A percentile compares a stretch with the other conserved stretches of the same genome.
These are phyloP conservation scores for Calypte anna DNA, from an alignment of 2,113 vertebrate species.

Conservation along the genomic window DNA sequence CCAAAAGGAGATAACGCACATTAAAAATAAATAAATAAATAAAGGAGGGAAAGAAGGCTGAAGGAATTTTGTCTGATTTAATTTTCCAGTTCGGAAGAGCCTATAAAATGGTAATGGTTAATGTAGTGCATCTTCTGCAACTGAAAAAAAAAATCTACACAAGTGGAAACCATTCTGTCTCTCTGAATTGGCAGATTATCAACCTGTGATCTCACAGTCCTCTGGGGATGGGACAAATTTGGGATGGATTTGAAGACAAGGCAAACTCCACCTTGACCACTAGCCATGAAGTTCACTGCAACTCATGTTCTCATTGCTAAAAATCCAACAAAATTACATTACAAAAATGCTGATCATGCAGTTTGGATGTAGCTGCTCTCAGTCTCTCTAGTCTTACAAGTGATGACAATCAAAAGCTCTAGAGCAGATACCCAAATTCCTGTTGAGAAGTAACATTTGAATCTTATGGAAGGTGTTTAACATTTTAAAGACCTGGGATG, in stretches of 20 bases:
- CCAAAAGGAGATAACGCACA: not conserved
- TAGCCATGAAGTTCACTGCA: not conserved
- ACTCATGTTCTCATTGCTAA: not conserved
- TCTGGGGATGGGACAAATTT: not conserved
- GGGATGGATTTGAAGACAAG: not conserved
- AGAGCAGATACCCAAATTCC: not conserved
- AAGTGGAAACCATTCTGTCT: not conserved
- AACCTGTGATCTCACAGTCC: not conserved
- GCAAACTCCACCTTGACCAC: not conserved
- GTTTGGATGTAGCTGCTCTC: not conserved
- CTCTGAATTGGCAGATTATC: not conserved
- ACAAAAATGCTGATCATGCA: not conserved
- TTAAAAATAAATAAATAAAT: too few species aligned
- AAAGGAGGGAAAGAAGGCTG: not conserved
- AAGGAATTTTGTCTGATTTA: not conserved
- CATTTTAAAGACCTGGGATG: not conserved
- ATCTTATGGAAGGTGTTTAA: not conserved
- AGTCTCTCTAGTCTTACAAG: not conserved
- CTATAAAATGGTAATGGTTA: not conserved
- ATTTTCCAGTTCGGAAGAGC: not conserved
- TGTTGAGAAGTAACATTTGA: not conserved
- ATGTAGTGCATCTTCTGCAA: not conserved
- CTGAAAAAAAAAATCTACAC: not conserved
- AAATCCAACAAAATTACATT: not conserved
- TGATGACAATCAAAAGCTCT: not conserved